Evolutionary conservation across 2,797 vertebrate genomes (phyloP), one percentile per base, ranked within the genome.

Genomic region (Spinus pinus): DNA sequence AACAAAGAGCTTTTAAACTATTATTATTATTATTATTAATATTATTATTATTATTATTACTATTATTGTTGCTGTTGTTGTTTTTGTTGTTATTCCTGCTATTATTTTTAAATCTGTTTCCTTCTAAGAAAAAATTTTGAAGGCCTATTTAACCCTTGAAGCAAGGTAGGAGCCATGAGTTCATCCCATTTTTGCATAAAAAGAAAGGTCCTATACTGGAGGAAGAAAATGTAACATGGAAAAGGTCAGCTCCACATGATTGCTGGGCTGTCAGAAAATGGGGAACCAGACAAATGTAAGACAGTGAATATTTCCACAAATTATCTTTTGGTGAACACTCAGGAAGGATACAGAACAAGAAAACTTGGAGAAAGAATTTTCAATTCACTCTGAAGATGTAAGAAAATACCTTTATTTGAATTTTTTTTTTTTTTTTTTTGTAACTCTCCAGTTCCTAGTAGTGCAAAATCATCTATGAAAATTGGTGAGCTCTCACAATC

Each of bases 151-250:
- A 84, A 64, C 17, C 2, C 14, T 7, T 65, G 37, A 23, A 81
- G 4, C 3, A 57, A 77, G 4, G 16, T 6, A 39, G 6, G 5
- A 71, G 5, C 3, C 14, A 30, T 17, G 15, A 60, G 10, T 8
- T 28, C 4, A 33, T 60, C 6, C 39, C 21, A 14, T 5, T 44
- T 58, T 24, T n/a, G 3, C 14, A 4, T 42, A 7, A 50, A 41
- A 69, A 39, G 2, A 3, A 25, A 3, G 7, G 2, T 49, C 5
- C 2, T 35, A 1, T 18, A 20, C 3, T 21, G 35, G 20, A 30
- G 8, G 9, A 74, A 83, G 6, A 62, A 88, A 56, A 35, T 25
- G 0, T 41, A 42, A 22, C 6, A 47, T 33, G 8, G 16, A 20
- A 44, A 30, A 67, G 3, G 9, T n/a, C 7, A 53, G 22, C 12